Base-by-base conservation (phyloP, 2,888 invertebrate genomes). In the Bunonema sp. region DNA sequence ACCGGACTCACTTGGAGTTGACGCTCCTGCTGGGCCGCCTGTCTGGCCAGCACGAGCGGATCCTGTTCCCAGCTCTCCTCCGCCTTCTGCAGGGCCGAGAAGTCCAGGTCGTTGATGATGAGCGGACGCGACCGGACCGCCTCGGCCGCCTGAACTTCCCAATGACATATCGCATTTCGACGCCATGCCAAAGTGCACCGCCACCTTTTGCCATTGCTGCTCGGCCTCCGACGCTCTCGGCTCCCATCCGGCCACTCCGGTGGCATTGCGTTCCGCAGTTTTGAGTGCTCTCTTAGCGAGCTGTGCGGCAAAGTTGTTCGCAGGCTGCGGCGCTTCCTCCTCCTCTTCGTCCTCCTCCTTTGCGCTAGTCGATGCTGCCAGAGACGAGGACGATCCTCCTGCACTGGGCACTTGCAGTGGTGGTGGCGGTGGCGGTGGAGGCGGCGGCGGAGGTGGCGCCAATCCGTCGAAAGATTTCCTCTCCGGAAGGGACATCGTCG, bases 171-270 rank as follows among this genome's bases (percentile, higher is more conserved):
- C n/a, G n/a, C n/a, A n/a, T n/a, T n/a, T n/a, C n/a, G n/a, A n/a
- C n/a, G n/a, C n/a, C n/a, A n/a, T n/a, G n/a, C n/a, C 12, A 28
- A 28, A 10, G n/a, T n/a, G n/a, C n/a, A n/a, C n/a, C n/a, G n/a
- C n/a, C n/a, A 91, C 71, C 65, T 85, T 84, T 66, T 91, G 89
- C 91, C 93, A 93, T 64, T 88, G 84, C 2, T 89, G 71, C 64
- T 91, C 89, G 64, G 84, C 47, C 42, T 61, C 61, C 4, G 46
- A 48, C 32, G 50, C 49, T 28, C 52, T 55, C 34, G 52, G 50
- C 30, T 50, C 49, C 37, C 59, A 54, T 10, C 44, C 23, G 29
- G 39, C 41, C 1, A n/a, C n/a, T n/a, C n/a, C n/a, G n/a, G n/a
- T 37, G n/a, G 37, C 28, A 19, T 39, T 44, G 26, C 33, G 36